These are phyloP conservation scores for Drosophila parthenogenetica DNA, from an alignment of 2,888 invertebrate genomes.

Conservation along the genomic window DNA sequence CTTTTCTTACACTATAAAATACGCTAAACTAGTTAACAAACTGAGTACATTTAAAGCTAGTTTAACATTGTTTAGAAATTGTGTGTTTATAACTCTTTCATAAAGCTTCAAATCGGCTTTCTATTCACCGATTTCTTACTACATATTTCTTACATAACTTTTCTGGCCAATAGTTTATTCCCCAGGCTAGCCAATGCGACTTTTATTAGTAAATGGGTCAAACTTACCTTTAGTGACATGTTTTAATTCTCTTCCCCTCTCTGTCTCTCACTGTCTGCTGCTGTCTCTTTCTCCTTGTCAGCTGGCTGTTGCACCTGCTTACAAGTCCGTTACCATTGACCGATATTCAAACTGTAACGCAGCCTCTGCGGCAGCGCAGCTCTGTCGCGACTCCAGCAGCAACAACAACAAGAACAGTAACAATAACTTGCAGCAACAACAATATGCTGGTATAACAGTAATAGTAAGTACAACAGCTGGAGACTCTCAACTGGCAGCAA, in stretches of 20 bases:
- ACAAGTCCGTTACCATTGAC: constrained; percentile 75
- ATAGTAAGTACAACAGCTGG: constrained; percentile 25
- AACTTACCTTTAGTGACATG: constrained; percentile 76
- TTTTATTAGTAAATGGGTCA: constrained; percentile 53
- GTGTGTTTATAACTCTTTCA: neutral
- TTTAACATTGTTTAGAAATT: neutral
- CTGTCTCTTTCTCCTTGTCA: constrained; percentile 21
- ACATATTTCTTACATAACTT: constrained; percentile 1
- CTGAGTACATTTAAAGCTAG: too few relatives aligned
- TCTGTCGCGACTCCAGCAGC: constrained; percentile 25
- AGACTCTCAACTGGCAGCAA: constrained; percentile 52
- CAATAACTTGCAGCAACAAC: constrained; percentile 52
- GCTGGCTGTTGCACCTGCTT: constrained; percentile 65
- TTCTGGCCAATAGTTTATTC: neutral
- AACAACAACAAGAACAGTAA: constrained; percentile 56
- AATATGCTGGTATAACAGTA: constrained; percentile 33
- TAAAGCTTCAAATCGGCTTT: neutral
- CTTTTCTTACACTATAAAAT: too few relatives aligned
- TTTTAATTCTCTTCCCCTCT: constrained; percentile 37
- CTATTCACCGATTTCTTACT: neutral
- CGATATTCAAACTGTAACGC: constrained; percentile 70
- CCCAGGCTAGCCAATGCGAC: constrained; percentile 7
- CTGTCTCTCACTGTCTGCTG: constrained; percentile 16
- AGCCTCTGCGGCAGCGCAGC: constrained; percentile 34
- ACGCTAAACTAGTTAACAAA: too few relatives aligned